Evolutionary conservation across 2,888 invertebrate genomes (phyloP).

Genomic region (Drymonia ruficornis): DNA sequence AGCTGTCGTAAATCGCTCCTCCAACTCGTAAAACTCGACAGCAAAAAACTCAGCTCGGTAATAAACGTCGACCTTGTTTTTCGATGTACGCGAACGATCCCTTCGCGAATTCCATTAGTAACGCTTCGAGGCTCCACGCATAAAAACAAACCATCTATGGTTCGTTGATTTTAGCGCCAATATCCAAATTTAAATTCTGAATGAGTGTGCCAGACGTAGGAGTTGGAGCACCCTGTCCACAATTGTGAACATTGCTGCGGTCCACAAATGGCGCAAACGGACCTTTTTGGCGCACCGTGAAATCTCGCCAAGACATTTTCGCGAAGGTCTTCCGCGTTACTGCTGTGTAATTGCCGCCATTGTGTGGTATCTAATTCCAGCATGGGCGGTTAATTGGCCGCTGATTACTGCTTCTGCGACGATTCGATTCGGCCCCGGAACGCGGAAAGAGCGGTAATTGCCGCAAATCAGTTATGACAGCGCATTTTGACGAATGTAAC

Average conservation of each 20-base stretch:
- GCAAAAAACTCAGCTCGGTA: slow-evolving; percentile 26
- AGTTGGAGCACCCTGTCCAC: slow-evolving; percentile 1
- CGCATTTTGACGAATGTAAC: slow-evolving; percentile 40
- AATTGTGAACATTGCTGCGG: neutral
- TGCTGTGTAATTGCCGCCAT: slow-evolving; percentile 53
- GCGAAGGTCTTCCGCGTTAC: slow-evolving; percentile 52
- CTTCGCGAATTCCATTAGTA: slow-evolving; percentile 47
- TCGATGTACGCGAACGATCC: slow-evolving; percentile 38
- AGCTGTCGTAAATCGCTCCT: slow-evolving; percentile 22
- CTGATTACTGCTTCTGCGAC: slow-evolving; percentile 54
- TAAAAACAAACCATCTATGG: slow-evolving; percentile 22
- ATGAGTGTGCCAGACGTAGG: slow-evolving; percentile 10
- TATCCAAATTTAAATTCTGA: slow-evolving; percentile 12
- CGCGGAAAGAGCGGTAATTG: slow-evolving; percentile 57
- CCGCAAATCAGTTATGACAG: slow-evolving; percentile 56
- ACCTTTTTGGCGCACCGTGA: slow-evolving; percentile 46
- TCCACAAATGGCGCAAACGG: slow-evolving; percentile 35
- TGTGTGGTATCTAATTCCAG: slow-evolving; percentile 61
- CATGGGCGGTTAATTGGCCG: slow-evolving; percentile 70
- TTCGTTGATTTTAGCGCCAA: slow-evolving; percentile 16
- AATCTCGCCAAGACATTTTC: slow-evolving; percentile 39
- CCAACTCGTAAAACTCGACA: slow-evolving; percentile 17
- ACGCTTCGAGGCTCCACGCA: slow-evolving; percentile 31
- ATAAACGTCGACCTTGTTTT: slow-evolving; percentile 50
- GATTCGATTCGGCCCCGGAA: slow-evolving; percentile 60